Percentiles rank a stretch among this genome's conserved stretches.
Conservation (phyloP, 1,140 invertebrate species). For the Tetragnatha versicolor region DNA sequence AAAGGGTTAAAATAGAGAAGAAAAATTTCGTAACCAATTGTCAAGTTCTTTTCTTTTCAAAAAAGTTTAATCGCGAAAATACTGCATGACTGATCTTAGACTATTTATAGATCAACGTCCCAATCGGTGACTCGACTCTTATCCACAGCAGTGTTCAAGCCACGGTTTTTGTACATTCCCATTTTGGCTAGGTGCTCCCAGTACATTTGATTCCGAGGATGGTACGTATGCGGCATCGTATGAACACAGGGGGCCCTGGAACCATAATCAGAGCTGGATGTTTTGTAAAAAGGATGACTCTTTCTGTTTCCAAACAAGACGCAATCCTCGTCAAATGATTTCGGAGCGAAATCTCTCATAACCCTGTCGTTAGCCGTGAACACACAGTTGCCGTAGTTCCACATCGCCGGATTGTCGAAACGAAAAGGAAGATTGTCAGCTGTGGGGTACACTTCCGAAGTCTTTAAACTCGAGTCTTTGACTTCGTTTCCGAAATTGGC, state of each 20-base stretch:
- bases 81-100: too few species aligned
- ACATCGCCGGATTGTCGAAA: conserved; percentile 18
- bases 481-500: not conserved
- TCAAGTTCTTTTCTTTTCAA: too few species aligned
- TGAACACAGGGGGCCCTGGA: conserved; percentile 59
- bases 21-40: too few species aligned
- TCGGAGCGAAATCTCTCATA: not conserved
- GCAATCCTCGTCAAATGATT: not conserved
- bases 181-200: conserved; percentile 41
- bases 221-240: conserved; percentile 57
- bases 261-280: conserved; percentile 57
- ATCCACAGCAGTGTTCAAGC: conserved; percentile 35
- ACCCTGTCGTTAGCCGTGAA: not conserved
- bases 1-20: too few species aligned
- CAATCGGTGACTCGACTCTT: not conserved
- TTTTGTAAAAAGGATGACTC: conserved; percentile 58
- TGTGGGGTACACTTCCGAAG: conserved; percentile 15
- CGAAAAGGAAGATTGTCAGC: conserved; percentile 9
- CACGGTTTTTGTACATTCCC: conserved; percentile 33
- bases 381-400: conserved; percentile 36
- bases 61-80: too few species aligned
- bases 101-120: too few species aligned
- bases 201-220: conserved; percentile 56
- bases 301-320: not conserved
- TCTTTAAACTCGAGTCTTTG: not conserved